Conservation (phyloP, 2,113 vertebrate genomes). For the Sminthopsis crassicaudata region DNA sequence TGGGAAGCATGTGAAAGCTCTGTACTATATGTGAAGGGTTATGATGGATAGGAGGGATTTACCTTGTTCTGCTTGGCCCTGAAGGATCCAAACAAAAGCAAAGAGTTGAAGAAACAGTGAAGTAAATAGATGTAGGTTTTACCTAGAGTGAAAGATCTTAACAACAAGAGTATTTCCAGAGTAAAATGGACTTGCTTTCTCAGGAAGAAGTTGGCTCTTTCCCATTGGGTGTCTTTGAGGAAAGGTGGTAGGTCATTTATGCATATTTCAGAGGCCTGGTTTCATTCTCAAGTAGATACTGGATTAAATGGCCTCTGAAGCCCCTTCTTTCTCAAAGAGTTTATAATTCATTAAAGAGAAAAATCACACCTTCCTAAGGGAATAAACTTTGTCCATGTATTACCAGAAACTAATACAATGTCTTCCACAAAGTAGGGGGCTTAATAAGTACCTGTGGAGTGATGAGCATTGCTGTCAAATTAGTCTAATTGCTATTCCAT, state of each 20-base stretch:
- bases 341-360: not conserved
- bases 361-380: not conserved
- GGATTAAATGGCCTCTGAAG: not conserved
- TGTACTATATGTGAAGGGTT: not conserved
- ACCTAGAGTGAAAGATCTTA: not conserved
- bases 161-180: not conserved
- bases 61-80: not conserved
- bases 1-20: not conserved
- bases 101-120: not conserved
- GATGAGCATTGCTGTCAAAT: not conserved
- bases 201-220: not conserved
- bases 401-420: not conserved
- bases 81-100: not conserved
- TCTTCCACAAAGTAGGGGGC: not conserved
- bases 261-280: not conserved
- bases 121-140: not conserved
- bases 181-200: not conserved
- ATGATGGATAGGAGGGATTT: not conserved
- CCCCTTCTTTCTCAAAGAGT: not conserved
- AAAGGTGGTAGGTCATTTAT: not conserved
- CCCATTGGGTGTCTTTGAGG: not conserved
- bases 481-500: not conserved
- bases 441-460: not conserved
- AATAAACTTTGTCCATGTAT: not conserved
- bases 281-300: not conserved